Conservation (phyloP, 1,140 invertebrate genomes). For the Capitella teleta region DNA sequence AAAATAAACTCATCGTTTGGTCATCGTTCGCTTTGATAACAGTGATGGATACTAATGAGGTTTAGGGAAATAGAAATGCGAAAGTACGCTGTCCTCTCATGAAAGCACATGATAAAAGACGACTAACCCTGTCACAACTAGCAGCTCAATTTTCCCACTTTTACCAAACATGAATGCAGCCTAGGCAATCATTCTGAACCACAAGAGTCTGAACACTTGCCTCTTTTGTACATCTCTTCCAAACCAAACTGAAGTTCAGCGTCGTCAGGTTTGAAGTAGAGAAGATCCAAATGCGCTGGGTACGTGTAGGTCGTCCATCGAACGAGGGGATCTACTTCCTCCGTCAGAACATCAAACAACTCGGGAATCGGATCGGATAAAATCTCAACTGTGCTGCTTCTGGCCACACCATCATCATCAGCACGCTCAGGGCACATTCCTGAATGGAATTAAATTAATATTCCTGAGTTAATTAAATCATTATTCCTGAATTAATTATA, state of each 20-base stretch:
- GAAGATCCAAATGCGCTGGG: constrained; percentile 21
- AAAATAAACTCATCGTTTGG: too few relatives aligned
- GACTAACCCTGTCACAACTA: too few relatives aligned
- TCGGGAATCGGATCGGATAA: constrained; percentile 68
- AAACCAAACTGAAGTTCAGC: constrained; percentile 8
- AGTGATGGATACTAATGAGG: too few relatives aligned
- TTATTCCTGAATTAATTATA: background rate
- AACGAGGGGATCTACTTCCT: constrained; percentile 56
- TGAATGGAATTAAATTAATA: constrained; percentile 11
- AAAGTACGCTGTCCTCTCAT: too few relatives aligned
- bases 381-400: constrained; percentile 77
- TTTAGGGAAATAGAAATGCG: too few relatives aligned
- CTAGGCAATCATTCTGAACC: too few relatives aligned
- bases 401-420: constrained; percentile 53
- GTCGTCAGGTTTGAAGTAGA: constrained; percentile 11
- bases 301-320: constrained; percentile 60
- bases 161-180: too few relatives aligned
- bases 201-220: too few relatives aligned
- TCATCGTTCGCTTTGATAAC: too few relatives aligned
- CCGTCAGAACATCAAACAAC: constrained; percentile 68
- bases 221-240: too few relatives aligned
- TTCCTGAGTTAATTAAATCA: background rate
- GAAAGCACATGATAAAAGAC: too few relatives aligned
- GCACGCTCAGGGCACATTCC: constrained; percentile 72
- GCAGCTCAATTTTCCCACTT: too few relatives aligned